These are phyloP conservation scores for Spongia lamella DNA, from an alignment of 37 sponge, comb jelly and placozoan species.

Conservation along the genomic window DNA sequence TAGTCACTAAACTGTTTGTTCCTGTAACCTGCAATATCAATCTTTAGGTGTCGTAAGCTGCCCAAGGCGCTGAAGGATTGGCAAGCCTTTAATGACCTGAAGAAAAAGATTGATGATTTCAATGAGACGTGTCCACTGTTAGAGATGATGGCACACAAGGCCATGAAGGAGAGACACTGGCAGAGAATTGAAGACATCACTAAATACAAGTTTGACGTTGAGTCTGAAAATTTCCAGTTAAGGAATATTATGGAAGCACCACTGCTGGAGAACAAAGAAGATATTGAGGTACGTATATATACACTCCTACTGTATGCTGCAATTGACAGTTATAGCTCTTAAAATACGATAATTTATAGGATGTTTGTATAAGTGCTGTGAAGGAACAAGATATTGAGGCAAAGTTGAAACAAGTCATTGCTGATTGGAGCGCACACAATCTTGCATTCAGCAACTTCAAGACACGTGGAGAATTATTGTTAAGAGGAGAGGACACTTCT, in stretches of 20 bases:
- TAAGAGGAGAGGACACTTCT: constrained; percentile 92
- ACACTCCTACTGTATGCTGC: too few relatives aligned
- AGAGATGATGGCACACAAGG: constrained; percentile 91
- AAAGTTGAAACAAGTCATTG: constrained; percentile 91
- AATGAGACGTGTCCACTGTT: constrained; percentile 95
- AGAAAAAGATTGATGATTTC: constrained; percentile 98
- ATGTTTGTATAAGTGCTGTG: constrained; percentile 96
- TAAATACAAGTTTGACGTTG: constrained; percentile 86
- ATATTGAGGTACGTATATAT: constrained; percentile 85
- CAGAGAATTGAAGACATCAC: constrained; percentile 87
- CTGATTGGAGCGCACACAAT: constrained; percentile 94
- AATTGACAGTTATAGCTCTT: too few relatives aligned
- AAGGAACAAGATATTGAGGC: constrained; percentile 98
- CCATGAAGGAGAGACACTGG: constrained; percentile 97
- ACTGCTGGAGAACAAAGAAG: constrained; percentile 87
- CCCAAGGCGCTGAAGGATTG: constrained; percentile 98
- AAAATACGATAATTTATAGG: constrained; percentile 47
- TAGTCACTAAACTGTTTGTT: neutral
- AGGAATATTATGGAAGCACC: constrained; percentile 98
- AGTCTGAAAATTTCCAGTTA: constrained; percentile 85
- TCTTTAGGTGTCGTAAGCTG: constrained; percentile 87
- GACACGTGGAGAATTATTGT: constrained; percentile 94
- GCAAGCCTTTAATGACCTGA: constrained; percentile 95
- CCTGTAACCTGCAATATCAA: too few relatives aligned
- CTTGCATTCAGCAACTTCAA: constrained; percentile 90